Percentiles rank a stretch among this genome's conserved stretches.
Evolutionary conservation across 2,797 vertebrate genomes (phyloP).

Genomic region (Tinamus major): DNA sequence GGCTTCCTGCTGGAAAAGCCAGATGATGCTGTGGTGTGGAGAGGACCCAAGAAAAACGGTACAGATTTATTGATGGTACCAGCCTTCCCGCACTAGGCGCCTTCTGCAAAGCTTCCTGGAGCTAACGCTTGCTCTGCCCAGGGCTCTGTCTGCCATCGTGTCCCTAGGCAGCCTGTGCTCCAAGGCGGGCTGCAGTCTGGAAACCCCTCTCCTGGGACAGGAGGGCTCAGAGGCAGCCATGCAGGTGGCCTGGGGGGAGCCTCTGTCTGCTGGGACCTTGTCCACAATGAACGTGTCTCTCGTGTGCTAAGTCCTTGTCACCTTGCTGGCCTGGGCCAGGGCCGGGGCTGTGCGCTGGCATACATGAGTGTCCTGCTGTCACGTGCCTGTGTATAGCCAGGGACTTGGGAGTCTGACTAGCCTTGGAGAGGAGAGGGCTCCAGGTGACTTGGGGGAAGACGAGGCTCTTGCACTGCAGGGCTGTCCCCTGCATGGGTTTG

Average conservation of each 20-base stretch:
- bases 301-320: background rate
- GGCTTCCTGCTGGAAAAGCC: constrained; percentile 93
- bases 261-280: background rate
- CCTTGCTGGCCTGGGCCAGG: too few species aligned
- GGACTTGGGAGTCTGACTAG: background rate
- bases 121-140: background rate
- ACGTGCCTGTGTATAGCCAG: background rate
- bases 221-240: background rate
- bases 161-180: background rate
- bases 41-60: constrained; percentile 96
- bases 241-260: background rate
- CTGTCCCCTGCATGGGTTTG: background rate
- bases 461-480: background rate
- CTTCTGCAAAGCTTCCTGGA: background rate
- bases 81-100: background rate
- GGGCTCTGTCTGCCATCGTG: background rate
- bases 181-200: background rate
- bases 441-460: too few species aligned
- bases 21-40: constrained; percentile 94
- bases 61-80: background rate
- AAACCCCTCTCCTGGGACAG: background rate
- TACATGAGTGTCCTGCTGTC: background rate
- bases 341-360: background rate
- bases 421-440: too few species aligned
- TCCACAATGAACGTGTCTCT: background rate